Conservation (phyloP, 2,888 invertebrate species). For the Acleris literana region DNA sequence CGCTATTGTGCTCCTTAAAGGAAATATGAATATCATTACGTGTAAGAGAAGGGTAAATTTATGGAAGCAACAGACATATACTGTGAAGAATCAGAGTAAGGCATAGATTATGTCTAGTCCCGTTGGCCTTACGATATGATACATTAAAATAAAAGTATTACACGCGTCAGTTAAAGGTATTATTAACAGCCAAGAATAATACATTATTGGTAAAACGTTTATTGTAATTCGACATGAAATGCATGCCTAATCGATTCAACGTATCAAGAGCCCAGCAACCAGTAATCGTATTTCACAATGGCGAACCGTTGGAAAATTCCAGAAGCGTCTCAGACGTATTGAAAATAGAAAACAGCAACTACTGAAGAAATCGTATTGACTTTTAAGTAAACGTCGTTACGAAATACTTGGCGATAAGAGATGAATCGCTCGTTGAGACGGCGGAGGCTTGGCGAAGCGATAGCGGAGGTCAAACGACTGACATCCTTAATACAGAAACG, state of each 20-base stretch:
- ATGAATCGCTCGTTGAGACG: slow-evolving; percentile 54
- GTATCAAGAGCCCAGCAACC: slow-evolving; percentile 5
- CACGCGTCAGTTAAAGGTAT: too few relatives aligned
- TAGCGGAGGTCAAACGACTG: slow-evolving; percentile 73
- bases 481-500: slow-evolving; percentile 57
- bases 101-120: too few relatives aligned
- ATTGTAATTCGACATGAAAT: slow-evolving; percentile 4
- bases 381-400: slow-evolving; percentile 48
- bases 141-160: too few relatives aligned
- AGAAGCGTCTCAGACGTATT: slow-evolving; percentile 9
- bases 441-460: slow-evolving; percentile 71
- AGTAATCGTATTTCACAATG: slow-evolving; percentile 10
- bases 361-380: slow-evolving; percentile 25
- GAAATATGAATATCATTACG: too few relatives aligned
- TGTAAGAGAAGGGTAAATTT: too few relatives aligned
- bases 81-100: too few relatives aligned
- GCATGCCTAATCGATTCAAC: slow-evolving; percentile 7
- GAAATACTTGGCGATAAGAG: slow-evolving; percentile 55
- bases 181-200: background rate
- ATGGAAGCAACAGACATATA: too few relatives aligned
- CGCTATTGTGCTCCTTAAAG: too few relatives aligned
- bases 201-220: background rate
- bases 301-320: slow-evolving; percentile 24
- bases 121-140: too few relatives aligned
- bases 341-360: slow-evolving; percentile 27